These are phyloP conservation scores for Psittacula echo DNA, from an alignment of 2,797 vertebrate species.

Conservation along the genomic window DNA sequence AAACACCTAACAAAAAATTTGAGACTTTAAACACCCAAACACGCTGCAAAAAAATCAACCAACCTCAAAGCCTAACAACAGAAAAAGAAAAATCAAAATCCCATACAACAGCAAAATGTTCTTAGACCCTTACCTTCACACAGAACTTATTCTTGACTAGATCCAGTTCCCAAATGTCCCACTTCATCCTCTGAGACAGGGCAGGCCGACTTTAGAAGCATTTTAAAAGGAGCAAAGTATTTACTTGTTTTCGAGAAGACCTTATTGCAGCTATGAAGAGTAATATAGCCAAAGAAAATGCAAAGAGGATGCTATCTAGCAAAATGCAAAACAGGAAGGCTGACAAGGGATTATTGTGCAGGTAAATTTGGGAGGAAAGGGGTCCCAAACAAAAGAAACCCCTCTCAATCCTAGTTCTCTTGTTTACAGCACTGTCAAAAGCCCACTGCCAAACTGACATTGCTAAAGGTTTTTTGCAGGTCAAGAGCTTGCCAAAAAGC, in stretches of 20 bases:
- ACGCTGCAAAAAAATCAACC: not conserved
- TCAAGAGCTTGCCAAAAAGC: constrained; percentile 30
- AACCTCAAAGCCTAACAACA: not conserved
- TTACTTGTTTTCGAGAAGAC: not conserved
- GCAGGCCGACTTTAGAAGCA: not conserved
- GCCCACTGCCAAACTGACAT: not conserved
- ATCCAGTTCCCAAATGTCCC: not conserved
- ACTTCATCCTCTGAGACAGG: rapidly evolving
- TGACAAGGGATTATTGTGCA: not conserved
- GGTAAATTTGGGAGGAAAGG: not conserved
- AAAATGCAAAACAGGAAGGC: not conserved
- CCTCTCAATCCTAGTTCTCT: not conserved
- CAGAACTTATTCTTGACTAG: not conserved
- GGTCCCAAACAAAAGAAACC: not conserved
- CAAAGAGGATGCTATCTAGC: not conserved
- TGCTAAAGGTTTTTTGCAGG: not conserved
- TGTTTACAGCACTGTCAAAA: not conserved
- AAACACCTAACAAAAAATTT: not conserved
- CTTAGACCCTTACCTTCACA: not conserved
- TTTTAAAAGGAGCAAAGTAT: not conserved
- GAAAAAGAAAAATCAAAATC: not conserved
- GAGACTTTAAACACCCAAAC: not conserved
- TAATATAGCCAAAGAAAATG: not conserved
- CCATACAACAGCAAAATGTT: not conserved
- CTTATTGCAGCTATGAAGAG: not conserved